phyloP scores from a whole-genome alignment of 2,113 vertebrate species.

The Oreochromis aureus region DNA sequence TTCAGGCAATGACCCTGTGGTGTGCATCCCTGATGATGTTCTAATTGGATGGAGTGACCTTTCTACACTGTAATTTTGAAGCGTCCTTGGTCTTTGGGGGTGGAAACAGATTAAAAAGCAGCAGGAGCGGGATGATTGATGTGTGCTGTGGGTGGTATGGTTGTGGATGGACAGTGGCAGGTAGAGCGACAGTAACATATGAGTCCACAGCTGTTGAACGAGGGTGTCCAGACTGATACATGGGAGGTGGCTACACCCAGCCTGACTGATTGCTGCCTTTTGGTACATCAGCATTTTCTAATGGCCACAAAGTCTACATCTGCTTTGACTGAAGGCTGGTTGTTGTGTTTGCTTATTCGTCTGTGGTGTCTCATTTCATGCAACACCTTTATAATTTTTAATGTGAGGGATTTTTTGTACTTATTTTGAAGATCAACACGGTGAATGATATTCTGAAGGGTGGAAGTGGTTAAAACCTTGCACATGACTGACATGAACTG shows the following conservation, averaged over 20 bases:
- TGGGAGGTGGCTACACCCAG: background rate
- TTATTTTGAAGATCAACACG: background rate
- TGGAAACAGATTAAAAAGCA: constrained; percentile 61
- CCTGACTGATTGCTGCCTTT: constrained; percentile 41
- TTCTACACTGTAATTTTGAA: constrained; percentile 62
- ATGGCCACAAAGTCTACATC: background rate
- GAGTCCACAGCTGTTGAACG: constrained; percentile 49
- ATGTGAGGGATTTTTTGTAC: background rate
- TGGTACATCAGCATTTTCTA: constrained; percentile 18
- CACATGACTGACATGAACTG: background rate
- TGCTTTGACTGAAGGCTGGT: background rate
- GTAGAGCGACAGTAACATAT: constrained; percentile 51
- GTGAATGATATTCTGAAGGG: background rate
- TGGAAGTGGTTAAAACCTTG: background rate
- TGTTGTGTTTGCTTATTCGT: background rate
- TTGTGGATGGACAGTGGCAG: constrained; percentile 50
- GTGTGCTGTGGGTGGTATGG: constrained; percentile 20
- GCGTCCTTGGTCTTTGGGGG: constrained; percentile 28
- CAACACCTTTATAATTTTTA: background rate
- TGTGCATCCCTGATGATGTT: constrained; percentile 56
- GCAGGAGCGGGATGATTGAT: constrained; percentile 58
- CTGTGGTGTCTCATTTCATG: background rate
- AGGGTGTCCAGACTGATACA: constrained; percentile 34
- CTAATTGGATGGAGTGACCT: constrained; percentile 72
- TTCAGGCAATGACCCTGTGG: constrained; percentile 34